Percentiles rank a stretch among this genome's conserved stretches.
These are phyloP conservation scores for Microplitis manilae DNA, from an alignment of 2,888 invertebrate genomes.

Conservation along the genomic window DNA sequence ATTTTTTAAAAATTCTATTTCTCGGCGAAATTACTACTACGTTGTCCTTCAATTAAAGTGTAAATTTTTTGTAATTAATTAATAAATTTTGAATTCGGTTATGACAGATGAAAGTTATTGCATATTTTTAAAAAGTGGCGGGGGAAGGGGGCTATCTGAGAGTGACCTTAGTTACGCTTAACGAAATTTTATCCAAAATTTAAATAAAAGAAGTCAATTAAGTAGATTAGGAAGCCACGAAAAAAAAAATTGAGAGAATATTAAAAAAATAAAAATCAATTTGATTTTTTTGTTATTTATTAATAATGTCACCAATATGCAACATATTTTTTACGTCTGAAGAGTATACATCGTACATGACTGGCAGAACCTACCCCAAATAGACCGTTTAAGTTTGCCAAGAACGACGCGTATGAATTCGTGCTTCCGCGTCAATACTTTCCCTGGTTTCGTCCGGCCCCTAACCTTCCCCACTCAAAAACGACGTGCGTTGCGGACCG, in stretches of 20 bases:
- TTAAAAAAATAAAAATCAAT: neutral
- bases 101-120: no score
- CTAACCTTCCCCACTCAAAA: constrained; percentile 68
- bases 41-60: no score
- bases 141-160: no score
- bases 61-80: no score
- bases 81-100: no score
- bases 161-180: no score
- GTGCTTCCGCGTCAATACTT: constrained; percentile 60
- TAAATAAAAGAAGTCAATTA: no score
- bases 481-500: constrained; percentile 57
- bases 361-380: constrained; percentile 64
- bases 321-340: constrained; percentile 44
- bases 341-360: constrained; percentile 32
- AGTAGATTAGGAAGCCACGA: no score
- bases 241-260: neutral
- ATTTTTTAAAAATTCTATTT: no score
- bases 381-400: constrained; percentile 63
- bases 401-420: constrained; percentile 50
- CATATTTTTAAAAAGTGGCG: no score
- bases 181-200: no score
- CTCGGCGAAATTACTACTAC: no score
- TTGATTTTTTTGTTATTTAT: neutral
- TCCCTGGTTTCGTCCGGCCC: constrained; percentile 61
- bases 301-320: constrained; percentile 5